Percentiles rank a stretch among this genome's conserved stretches.
Conservation (phyloP, 2,113 vertebrate species). For the Antechinus stuartii region DNA sequence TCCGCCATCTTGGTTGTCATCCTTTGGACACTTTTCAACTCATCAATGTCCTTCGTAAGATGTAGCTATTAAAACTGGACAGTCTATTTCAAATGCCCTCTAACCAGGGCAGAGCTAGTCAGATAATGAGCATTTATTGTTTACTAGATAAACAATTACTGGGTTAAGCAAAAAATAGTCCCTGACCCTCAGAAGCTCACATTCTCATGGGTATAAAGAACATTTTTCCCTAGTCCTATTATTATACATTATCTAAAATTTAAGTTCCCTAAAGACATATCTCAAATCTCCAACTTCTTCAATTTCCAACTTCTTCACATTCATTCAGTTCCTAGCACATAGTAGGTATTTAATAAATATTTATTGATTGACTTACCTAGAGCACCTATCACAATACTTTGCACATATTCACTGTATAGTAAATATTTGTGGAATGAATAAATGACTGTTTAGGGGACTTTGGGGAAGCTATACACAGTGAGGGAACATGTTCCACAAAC, state of each 20-base stretch:
- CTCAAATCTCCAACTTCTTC: background rate
- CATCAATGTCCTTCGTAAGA: background rate
- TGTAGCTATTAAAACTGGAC: background rate
- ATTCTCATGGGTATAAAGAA: background rate
- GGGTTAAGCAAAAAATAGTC: background rate
- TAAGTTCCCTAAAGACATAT: background rate
- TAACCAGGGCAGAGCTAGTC: background rate
- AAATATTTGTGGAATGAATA: background rate
- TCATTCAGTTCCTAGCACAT: background rate
- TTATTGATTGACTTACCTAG: constrained; percentile 2
- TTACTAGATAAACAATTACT: background rate
- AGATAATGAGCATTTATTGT: background rate
- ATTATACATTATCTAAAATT: background rate
- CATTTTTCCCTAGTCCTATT: background rate
- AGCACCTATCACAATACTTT: background rate
- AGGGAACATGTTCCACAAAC: background rate
- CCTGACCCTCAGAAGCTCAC: background rate
- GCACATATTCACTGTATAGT: background rate
- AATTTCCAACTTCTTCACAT: background rate
- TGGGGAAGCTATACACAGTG: background rate
- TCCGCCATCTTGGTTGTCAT: background rate
- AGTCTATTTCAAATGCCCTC: background rate
- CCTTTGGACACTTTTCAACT: background rate
- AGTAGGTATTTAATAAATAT: background rate
- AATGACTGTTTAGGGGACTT: background rate